Evolutionary conservation across 2,888 invertebrate genomes (phyloP).

Genomic region (Papilio demoleus): DNA sequence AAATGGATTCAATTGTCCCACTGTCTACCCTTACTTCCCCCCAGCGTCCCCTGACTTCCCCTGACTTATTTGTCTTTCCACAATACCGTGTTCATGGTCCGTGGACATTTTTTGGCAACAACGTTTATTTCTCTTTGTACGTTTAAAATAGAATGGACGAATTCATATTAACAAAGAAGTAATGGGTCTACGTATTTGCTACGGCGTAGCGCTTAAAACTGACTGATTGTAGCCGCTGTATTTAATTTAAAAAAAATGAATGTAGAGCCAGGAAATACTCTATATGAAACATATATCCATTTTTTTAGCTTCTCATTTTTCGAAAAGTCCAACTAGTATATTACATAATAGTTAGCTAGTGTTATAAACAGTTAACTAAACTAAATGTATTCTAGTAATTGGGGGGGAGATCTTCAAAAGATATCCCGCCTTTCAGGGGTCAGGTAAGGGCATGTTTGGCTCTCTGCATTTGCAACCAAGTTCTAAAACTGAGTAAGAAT

Average conservation of each 20-base stretch:
- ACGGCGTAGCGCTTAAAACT: not conserved
- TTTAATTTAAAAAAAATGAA: no score
- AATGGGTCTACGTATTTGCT: not conserved
- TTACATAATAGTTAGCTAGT: not conserved
- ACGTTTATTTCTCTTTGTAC: not conserved
- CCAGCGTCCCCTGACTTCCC: not conserved
- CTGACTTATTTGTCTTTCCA: conserved; percentile 9
- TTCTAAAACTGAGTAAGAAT: no score
- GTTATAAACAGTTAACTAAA: no score
- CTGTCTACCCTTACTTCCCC: not conserved
- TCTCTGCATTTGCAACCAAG: no score
- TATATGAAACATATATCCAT: not conserved
- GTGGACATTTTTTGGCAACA: not conserved
- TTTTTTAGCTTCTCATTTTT: not conserved
- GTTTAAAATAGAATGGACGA: not conserved
- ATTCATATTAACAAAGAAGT: not conserved
- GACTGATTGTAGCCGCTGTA: no score
- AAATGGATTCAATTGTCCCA: conserved; percentile 11
- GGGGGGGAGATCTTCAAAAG: no score
- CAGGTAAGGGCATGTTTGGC: no score
- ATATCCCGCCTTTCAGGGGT: no score
- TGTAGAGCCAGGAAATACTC: not conserved
- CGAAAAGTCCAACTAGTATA: not conserved
- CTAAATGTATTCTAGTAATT: no score
- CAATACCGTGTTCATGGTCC: not conserved